Base-by-base conservation (phyloP, 35 echinoderm and acorn worm species). In the Acanthaster planci region DNA sequence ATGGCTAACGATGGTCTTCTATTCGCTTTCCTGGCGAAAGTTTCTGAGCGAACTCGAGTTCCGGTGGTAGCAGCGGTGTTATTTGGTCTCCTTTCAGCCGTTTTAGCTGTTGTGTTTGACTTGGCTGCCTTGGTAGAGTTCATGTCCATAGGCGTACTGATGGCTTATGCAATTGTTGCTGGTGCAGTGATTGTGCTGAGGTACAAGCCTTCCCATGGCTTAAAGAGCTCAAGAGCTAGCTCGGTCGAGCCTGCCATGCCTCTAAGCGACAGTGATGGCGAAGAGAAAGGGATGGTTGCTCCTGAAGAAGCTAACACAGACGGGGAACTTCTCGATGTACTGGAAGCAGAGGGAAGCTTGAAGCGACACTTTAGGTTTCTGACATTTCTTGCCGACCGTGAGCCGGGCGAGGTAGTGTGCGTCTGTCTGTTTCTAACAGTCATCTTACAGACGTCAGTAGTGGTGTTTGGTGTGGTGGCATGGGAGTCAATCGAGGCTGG, bases 1-100 rank as follows among this genome's bases (percentile, higher is more conserved):
- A 97, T 97, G 84, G 83, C 94, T 18, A 92, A 80, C 56, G 94
- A 97, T 31, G 94, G 94, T 0, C 79, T 97, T 19, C 31, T 97
- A 0, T 97, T 93, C 60, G 23, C 64, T 2, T 80, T 68, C 16
- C 72, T 97, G 21, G 87, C 91, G 7, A 67, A 18, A 27, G 78
- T 97, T 18, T 77, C 89, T 37, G 39, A 89, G 42, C 52, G 60
- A 31, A 97, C 94, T 0, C 56, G 58, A 58, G 53, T 83, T 60
- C 94, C 94, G 21, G 60, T 97, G 15, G 19, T 72, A 16, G 91
- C 87, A 34, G 80, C 88, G 21, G 10, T 98, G 8, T 23, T 88
- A 9, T 83, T 79, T 34, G 85, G 92, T 80, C 15, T 76, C 29
- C 17, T 98, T 7, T 72, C 85, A 8, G 84, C 81, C 14, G 30